Evolutionary conservation across 2,888 invertebrate species (phyloP).

Genomic region (Lasioglossum calceatum): DNA sequence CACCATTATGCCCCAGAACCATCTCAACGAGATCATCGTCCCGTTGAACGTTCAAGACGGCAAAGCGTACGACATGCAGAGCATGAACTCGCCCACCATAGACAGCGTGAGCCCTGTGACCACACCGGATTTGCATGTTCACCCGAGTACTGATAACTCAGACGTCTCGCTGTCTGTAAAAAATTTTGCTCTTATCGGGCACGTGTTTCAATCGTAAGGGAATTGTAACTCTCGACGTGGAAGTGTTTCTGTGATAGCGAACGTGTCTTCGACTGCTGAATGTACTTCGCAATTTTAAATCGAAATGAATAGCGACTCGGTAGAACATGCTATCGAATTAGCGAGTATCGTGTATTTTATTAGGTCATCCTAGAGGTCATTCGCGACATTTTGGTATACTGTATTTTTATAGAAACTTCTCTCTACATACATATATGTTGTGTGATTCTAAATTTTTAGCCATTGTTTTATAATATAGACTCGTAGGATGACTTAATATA

Average conservation of each 20-base stretch:
- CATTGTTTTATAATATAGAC: neutral
- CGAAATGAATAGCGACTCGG: neutral
- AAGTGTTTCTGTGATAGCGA: conserved; percentile 71
- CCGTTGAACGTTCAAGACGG: conserved; percentile 54
- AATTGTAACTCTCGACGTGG: neutral
- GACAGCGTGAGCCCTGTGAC: conserved; percentile 34
- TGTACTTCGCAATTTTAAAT: conserved; percentile 15
- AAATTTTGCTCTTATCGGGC: conserved; percentile 74
- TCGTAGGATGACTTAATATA: neutral
- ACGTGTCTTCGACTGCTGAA: conserved; percentile 15
- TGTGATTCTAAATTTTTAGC: neutral
- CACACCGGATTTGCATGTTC: conserved; percentile 62
- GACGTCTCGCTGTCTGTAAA: conserved; percentile 69
- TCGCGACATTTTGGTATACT: neutral
- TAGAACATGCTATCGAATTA: conserved; percentile 6
- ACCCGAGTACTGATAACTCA: conserved; percentile 62
- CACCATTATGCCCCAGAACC: conserved; percentile 61
- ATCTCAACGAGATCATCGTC: conserved; percentile 59
- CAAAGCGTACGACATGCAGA: conserved; percentile 67
- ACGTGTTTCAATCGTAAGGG: conserved; percentile 75
- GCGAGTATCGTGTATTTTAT: neutral
- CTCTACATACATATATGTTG: neutral
- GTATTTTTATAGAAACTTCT: neutral
- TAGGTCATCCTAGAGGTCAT: conserved; percentile 1
- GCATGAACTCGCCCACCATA: conserved; percentile 53